A percentile compares a stretch with the other conserved stretches of the same genome.
Conservation (phyloP, 2,797 vertebrate genomes). For the Hydrophis major region DNA sequence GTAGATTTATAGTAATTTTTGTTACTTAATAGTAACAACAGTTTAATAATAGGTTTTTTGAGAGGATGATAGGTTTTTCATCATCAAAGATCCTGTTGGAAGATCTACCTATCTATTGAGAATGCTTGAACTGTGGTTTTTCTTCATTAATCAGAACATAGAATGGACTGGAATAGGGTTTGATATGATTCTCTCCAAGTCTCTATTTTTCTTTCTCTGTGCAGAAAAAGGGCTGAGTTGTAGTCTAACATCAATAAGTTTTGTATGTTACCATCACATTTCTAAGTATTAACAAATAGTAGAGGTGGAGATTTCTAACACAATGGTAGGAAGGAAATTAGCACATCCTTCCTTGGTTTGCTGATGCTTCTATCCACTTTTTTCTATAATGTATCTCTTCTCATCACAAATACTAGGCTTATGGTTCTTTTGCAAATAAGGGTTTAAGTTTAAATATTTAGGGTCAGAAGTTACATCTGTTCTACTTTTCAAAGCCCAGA, state of each 20-base stretch:
- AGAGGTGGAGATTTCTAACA: not conserved
- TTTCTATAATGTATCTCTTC: not conserved
- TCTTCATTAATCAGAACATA: not conserved
- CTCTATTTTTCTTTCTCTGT: not conserved
- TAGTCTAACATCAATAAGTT: not conserved
- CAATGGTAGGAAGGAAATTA: not conserved
- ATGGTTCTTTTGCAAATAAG: not conserved
- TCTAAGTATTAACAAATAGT: not conserved
- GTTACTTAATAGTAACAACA: not conserved
- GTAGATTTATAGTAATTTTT: not conserved
- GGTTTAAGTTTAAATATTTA: not conserved
- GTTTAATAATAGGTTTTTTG: not conserved
- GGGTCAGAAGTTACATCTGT: not conserved
- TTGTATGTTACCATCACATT: not conserved
- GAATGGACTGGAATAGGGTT: not conserved
- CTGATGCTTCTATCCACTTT: not conserved
- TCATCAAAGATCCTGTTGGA: not conserved
- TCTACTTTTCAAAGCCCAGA: not conserved
- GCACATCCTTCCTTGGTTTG: not conserved
- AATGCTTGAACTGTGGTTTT: not conserved
- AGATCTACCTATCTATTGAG: not conserved
- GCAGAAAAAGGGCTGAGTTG: not conserved
- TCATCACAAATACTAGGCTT: not conserved
- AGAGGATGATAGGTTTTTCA: not conserved
- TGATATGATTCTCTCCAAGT: not conserved